Evolutionary conservation across 2,113 vertebrate species (phyloP).

Genomic region (Todiramphus chloris): DNA sequence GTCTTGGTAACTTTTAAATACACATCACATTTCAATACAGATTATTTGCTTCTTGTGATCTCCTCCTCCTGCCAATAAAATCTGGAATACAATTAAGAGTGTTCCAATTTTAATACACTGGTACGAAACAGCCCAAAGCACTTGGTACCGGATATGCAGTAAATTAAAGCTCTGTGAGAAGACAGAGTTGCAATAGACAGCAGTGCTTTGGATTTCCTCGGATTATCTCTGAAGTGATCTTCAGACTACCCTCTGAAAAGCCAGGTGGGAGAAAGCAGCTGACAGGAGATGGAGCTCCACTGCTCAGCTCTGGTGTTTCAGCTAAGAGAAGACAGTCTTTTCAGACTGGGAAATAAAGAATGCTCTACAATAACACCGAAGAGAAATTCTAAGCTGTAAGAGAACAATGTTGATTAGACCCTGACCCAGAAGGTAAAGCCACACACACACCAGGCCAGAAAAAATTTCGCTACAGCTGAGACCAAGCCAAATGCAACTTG

Average conservation of each 20-base stretch:
- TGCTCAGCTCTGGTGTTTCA: background rate
- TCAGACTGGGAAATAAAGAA: background rate
- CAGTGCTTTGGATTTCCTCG: background rate
- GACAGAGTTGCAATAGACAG: background rate
- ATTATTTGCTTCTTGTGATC: background rate
- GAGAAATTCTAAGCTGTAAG: background rate
- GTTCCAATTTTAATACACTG: background rate
- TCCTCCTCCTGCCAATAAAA: background rate
- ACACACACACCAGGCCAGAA: rapidly evolving
- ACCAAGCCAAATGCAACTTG: background rate
- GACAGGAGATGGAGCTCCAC: background rate
- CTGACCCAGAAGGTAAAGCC: background rate
- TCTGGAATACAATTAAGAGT: background rate
- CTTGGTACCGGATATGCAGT: background rate
- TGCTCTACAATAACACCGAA: background rate
- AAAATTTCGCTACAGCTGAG: background rate
- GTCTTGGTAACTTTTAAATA: background rate
- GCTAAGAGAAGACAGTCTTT: background rate
- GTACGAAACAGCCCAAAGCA: background rate
- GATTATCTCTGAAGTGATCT: background rate
- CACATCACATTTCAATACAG: background rate
- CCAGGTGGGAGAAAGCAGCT: background rate
- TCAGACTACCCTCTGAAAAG: background rate
- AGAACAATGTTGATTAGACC: background rate
- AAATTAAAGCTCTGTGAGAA: background rate